Percentiles rank a stretch among this genome's conserved stretches.
phyloP scores from a whole-genome alignment of 2,797 vertebrate species.

The Enteromius trimaculatus region DNA sequence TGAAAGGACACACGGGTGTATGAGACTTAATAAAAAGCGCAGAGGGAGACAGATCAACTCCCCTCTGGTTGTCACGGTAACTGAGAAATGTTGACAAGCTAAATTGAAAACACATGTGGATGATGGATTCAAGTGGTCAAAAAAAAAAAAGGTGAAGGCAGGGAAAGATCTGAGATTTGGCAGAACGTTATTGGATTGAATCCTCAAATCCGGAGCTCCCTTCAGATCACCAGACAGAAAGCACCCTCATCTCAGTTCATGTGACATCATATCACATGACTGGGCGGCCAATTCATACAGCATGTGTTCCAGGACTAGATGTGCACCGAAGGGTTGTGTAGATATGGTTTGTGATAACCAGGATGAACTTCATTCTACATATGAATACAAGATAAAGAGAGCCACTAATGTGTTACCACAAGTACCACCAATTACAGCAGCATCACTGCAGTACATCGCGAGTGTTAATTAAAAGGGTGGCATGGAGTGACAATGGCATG shows the following conservation, averaged over 20 bases:
- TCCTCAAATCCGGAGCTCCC: conserved; percentile 4
- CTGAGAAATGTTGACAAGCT: conserved; percentile 44
- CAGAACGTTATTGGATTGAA: conserved; percentile 1
- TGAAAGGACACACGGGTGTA: neutral
- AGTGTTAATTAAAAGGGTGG: conserved; percentile 38
- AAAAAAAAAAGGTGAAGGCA: conserved; percentile 12
- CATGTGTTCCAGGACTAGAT: conserved; percentile 17
- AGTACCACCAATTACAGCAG: conserved; percentile 3
- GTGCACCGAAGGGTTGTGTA: neutral
- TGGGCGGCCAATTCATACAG: neutral
- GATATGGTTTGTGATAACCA: conserved; percentile 6
- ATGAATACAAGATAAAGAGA: neutral
- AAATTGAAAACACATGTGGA: conserved; percentile 53
- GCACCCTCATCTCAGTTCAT: conserved; percentile 5
- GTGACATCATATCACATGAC: conserved; percentile 28
- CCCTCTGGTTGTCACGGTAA: conserved; percentile 44
- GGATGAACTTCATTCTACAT: neutral
- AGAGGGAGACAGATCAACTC: conserved; percentile 39
- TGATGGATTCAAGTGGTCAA: conserved; percentile 16
- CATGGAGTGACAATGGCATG: neutral
- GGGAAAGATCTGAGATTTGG: conserved; percentile 21
- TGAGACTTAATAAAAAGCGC: conserved; percentile 10
- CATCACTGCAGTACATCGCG: neutral
- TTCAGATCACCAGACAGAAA: conserved; percentile 13
- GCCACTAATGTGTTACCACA: neutral